Percentiles rank a stretch among this genome's conserved stretches.
Evolutionary conservation across 2,797 vertebrate species (phyloP).

Genomic region (Capromys pilorides): DNA sequence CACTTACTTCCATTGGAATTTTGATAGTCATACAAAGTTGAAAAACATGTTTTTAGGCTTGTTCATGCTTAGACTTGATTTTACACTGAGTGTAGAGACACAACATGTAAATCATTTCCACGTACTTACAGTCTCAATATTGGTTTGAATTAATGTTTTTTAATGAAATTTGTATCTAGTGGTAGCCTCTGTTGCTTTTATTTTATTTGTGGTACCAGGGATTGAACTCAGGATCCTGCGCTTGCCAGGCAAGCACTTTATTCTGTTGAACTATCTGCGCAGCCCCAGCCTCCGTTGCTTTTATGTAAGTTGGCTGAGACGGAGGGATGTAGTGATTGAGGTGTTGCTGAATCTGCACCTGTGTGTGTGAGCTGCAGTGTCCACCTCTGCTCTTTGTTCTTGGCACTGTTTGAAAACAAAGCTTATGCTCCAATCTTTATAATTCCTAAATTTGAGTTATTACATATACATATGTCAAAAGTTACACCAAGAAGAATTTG

Average conservation of each 20-base stretch:
- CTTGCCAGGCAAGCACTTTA: no score
- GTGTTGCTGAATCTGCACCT: background rate
- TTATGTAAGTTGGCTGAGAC: slow-evolving; percentile 6
- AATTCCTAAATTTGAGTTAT: slow-evolving; percentile 27
- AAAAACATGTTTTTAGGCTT: background rate
- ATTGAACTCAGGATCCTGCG: no score
- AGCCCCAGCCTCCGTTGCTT: background rate
- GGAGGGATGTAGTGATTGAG: slow-evolving; percentile 18
- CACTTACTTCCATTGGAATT: slow-evolving; percentile 38
- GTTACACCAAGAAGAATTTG: background rate
- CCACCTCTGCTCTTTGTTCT: background rate
- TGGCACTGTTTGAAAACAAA: slow-evolving; percentile 10
- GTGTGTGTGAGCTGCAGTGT: background rate
- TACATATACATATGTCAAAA: background rate
- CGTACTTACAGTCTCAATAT: background rate
- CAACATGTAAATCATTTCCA: background rate
- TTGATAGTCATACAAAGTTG: background rate
- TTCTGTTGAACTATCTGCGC: no score
- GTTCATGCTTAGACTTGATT: background rate
- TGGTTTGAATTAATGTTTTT: background rate
- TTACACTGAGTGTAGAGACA: background rate
- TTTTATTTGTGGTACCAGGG: no score
- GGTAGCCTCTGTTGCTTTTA: background rate
- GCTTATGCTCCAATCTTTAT: slow-evolving; percentile 5
- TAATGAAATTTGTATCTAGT: background rate